A percentile compares a stretch with the other conserved stretches of the same genome.
These are phyloP conservation scores for Tragelaphus scriptus DNA, from an alignment of 2,113 vertebrate genomes.

Conservation along the genomic window DNA sequence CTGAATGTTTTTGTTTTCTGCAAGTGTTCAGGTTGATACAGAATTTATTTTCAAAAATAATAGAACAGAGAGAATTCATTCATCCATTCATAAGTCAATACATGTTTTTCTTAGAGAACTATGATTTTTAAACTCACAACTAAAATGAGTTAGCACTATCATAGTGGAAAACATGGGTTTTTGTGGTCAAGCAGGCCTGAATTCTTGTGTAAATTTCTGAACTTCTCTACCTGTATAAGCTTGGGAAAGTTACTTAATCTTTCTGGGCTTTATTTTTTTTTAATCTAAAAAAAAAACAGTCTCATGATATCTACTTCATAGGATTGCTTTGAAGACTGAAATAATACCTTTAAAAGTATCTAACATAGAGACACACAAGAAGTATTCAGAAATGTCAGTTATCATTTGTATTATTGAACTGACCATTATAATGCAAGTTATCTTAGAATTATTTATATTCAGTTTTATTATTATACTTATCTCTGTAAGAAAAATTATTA, in stretches of 20 bases:
- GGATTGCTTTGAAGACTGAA: background rate
- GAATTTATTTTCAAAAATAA: slow-evolving; percentile 26
- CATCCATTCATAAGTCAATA: background rate
- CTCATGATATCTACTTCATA: background rate
- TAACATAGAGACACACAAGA: background rate
- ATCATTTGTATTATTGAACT: background rate
- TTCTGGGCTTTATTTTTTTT: background rate
- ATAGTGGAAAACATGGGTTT: background rate
- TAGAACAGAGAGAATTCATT: background rate
- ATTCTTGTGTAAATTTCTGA: background rate
- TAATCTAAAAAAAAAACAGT: background rate
- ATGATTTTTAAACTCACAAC: background rate
- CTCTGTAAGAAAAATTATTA: background rate
- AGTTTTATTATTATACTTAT: background rate
- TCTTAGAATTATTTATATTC: background rate
- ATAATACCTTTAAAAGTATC: background rate
- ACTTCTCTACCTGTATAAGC: background rate
- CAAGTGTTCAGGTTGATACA: background rate
- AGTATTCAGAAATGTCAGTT: background rate
- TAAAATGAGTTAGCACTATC: background rate
- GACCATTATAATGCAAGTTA: background rate
- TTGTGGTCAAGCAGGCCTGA: background rate
- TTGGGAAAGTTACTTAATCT: background rate
- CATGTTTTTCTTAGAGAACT: background rate
- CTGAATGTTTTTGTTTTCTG: background rate